These are phyloP conservation scores for Gadopsis marmoratus DNA, from an alignment of 2,797 vertebrate species.

Conservation along the genomic window DNA sequence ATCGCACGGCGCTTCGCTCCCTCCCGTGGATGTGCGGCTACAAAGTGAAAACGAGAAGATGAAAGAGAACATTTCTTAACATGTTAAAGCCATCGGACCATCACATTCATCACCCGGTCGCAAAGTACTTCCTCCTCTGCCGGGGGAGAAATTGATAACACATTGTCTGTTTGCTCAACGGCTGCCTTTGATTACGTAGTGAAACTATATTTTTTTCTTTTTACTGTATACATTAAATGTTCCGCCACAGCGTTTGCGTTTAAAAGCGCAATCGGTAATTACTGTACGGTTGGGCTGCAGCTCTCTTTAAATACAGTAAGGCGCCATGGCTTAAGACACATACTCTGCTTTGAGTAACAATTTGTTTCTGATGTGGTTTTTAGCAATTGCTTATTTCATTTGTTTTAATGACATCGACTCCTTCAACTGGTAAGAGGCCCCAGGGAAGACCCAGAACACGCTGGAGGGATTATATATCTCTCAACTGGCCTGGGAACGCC, in stretches of 20 bases:
- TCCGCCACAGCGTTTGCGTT: not conserved
- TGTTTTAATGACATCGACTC: not conserved
- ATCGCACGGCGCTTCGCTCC: not conserved
- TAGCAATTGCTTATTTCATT: not conserved
- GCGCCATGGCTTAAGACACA: not conserved
- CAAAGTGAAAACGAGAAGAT: slow-evolving; percentile 51
- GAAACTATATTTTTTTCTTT: not conserved
- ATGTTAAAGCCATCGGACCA: slow-evolving; percentile 81
- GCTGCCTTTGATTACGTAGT: slow-evolving; percentile 43
- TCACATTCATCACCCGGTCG: slow-evolving; percentile 80
- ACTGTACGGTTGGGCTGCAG: not conserved
- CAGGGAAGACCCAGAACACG: no score
- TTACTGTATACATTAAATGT: slow-evolving; percentile 21
- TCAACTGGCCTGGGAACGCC: no score
- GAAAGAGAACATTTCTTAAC: slow-evolving; percentile 68
- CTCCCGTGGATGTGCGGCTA: slow-evolving; percentile 1
- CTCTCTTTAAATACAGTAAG: fast-evolving
- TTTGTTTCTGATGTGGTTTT: not conserved
- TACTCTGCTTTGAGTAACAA: not conserved
- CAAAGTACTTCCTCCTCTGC: slow-evolving; percentile 70
- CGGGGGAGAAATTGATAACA: slow-evolving; percentile 74
- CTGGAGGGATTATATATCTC: no score
- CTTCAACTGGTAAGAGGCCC: no score
- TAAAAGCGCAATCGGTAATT: slow-evolving; percentile 29
- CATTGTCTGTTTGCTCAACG: slow-evolving; percentile 58